Base-by-base conservation (phyloP, 2,888 invertebrate genomes). In the Netelia fuscicornis region DNA sequence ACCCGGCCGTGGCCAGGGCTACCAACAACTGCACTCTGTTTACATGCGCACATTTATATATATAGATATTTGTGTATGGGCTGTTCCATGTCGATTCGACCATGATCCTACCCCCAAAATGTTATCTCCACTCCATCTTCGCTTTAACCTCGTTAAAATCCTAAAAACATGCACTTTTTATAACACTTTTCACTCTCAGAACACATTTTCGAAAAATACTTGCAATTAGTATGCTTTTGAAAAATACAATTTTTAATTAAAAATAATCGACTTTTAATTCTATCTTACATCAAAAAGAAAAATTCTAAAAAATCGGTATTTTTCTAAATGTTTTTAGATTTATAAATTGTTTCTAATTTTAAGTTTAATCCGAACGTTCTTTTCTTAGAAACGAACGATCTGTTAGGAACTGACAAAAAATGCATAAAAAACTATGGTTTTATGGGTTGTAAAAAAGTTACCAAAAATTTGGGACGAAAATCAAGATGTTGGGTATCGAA, bases 21-120 rank as follows among this genome's bases (percentile, higher is more conserved):
- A 91, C 91, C 92, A 91, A 91, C 92, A 90, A 90, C 90, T 89
- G 89, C 89, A 90, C 90, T 54, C 58, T 92, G 91, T 92, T 92
- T 92, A 92, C 92, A 91, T 90, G 88, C 86, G 70, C 87, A 83
- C 82, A 88, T 85, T 83, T 71, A 30, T 37, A 37, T 58, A 20
- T 58, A 20, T 20, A 9, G 10, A 58, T 58, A 58, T 58, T 54
- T 54, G 13, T 54, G 3, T 54, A 54, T 17, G 54, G 5, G 13
- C 54, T n/a, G 10, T 13, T 37, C 37, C 37, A 37, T 6, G 37
- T 37, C 37, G 8, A 37, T 37, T 37, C 37, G 37, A 37, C 37
- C 37, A 37, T 5, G 37, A 6, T 8, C 37, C 37, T 5, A 37
- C 6, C 37, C 37, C 6, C 37, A 6, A 37, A 37, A 37, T 37